Evolutionary conservation across 2,888 invertebrate species (phyloP), one percentile per base, ranked within the genome.

Genomic region (Drosophila quinaria): DNA sequence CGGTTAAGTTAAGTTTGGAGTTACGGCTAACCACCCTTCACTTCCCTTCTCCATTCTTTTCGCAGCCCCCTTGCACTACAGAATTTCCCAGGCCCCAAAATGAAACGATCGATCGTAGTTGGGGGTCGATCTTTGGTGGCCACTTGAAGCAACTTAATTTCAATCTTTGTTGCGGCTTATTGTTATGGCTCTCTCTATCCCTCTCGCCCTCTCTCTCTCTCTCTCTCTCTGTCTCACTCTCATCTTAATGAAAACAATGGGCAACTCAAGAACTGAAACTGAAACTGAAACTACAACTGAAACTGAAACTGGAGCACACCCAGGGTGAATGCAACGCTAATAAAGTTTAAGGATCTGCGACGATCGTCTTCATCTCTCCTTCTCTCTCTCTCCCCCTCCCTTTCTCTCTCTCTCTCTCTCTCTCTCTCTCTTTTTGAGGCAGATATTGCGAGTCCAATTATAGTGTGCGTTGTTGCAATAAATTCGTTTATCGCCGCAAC

Each of bases 401-500:
- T 19, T 13, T n/a, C 37, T 6, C 25, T 10, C 41, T 6, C 33
- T 19, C 5, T 11, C 44, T 13, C 35, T 39, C 42, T 29, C 33
- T 37, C 29, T 22, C 44, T 29, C 31, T n/a, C 37, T 3, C n/a
- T 51, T 41, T 17, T 19, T 41, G 22, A 29, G 11, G 35, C 50
- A 22, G 44, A 22, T 44, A 44, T 49, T 49, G 17, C 52, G 68
- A 70, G 78, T 87, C 86, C 91, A 91, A 91, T 91, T 91, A 91
- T 89, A 87, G 89, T 86, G 77, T 86, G 90, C 91, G 90, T 81
- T 87, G 90, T 88, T 89, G 91, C 90, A 91, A 91, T 91, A 91
- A 91, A 91, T 91, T 91, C 91, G 90, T 91, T 91, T 90, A 91
- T 91, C 91, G 90, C 91, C 90, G 81, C 68, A 58, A 64, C 87